Evolutionary conservation across 1,140 invertebrate genomes (phyloP), one percentile per base, ranked within the genome.

Genomic region (Stenopsyche tienmushanensis): DNA sequence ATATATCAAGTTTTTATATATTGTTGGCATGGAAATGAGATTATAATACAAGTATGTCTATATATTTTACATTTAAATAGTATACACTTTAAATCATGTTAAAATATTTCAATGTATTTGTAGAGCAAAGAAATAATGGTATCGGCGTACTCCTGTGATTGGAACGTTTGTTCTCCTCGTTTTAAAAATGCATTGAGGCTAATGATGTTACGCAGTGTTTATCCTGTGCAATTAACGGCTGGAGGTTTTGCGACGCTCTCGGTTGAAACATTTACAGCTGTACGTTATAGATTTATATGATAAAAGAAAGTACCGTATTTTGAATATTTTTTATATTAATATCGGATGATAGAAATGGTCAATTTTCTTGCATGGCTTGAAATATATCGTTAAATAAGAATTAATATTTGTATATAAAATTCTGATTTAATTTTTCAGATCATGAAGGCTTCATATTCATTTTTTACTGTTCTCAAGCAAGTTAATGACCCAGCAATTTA

Each of bases 21-120:
- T 67, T 83, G 82, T 39, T 83, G 82, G 72, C 78, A 83, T 44
- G 83, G 82, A 17, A 82, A 80, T 65, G 77, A 83, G 71, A 70
- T 83, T 0, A 67, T 74, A 17, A 70, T 78, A 44, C 81, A 83
- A 72, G 82, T 82, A 65, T 69, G 71, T 71, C 54, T 45, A 13
- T 18, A 15, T 18, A 49, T 39, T 62, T 20, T 9, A 7, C 13
- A 62, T n/a, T n/a, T 62, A 18, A 62, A 9, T 49, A 21, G 20
- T 49, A n/a, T n/a, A n/a, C n/a, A n/a, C n/a, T n/a, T n/a, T n/a
- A n/a, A n/a, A n/a, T 34, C 10, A 34, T 34, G 7, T 9, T 9
- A 20, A 52, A 3, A n/a, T 24, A 9, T 39, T 20, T 58, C 1
- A 15, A 23, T 55, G 17, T 21, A 44, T 67, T 71, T 62, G 9